Base-by-base conservation (phyloP, 2,888 invertebrate species). In the Cataglyphis albicans region DNA sequence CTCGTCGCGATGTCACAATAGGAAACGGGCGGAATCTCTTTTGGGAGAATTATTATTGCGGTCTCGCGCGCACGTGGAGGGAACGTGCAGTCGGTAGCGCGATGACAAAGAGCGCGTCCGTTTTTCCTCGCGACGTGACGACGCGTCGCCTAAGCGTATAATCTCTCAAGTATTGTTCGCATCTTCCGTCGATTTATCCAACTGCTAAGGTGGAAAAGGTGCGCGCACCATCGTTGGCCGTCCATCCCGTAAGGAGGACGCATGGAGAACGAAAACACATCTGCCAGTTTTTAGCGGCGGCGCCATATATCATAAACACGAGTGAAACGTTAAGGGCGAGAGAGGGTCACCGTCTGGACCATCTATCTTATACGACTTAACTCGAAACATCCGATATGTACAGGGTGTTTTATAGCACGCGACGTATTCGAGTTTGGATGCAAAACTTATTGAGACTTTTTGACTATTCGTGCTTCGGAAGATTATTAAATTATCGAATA, bases 351-450 rank as follows among this genome's bases (percentile, higher is more conserved):
- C 89, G 88, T 86, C 84, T 87, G 89, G 88, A 90, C 87, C 91
- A 92, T 92, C 90, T 87, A 92, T 92, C 91, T 92, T 92, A 67
- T 73, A 85, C 85, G 88, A 88, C 89, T 92, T 91, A 92, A 90
- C 89, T 90, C 84, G 84, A 87, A 88, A 21, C 87, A 85, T 85
- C 76, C 86, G 86, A 82, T 83, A 88, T 81, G 82, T 78, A 81
- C 73, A 72, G 73, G 72, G 78, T 72, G 78, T 74, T 57, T 52
- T 41, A 68, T 68, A 78, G 57, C 57, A 65, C 38, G 57, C 64
- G 38, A 32, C 18, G 32, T 12, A 15, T 12, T 29, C n/a, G 41
- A 21, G 0, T 29, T 18, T 10, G 64, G 12, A 9, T 3, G 25
- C 55, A 67, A 55, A 76, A 76, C 44, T 57, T 32, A 57, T 29